Evolutionary conservation across 2,797 vertebrate genomes (phyloP), one percentile per base, ranked within the genome.

Genomic region (Syngnathus rostellatus): DNA sequence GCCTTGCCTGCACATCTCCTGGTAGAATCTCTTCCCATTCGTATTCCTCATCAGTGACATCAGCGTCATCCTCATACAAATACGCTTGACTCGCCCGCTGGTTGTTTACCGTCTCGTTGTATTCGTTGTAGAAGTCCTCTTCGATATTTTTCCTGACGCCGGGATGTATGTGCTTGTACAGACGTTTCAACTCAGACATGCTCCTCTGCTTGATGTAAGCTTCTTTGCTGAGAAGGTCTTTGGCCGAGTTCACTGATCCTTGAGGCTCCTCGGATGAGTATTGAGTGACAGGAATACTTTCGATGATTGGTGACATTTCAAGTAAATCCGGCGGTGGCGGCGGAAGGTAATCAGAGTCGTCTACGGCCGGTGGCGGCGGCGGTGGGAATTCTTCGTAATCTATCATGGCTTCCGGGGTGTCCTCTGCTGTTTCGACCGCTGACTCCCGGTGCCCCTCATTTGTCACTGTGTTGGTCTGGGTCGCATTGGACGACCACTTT

Each of bases 131-230:
- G 66, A 88, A 91, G 74, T 93, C 86, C 82, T 88, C 92, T 80
- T 95, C 88, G 63, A 95, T 89, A 65, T 89, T 88, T 85, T 93
- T 96, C 64, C 92, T 92, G 70, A 96, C 86, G 84, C 93, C 91
- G 6, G 93, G 90, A 73, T 95, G 89, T 70, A 95, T 95, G 72
- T 91, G 83, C 78, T 93, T 96, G 76, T 94, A 94, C 63, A 94
- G 90, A 45, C 89, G 89, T 82, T 93, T 96, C 63, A 94, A 80
- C 86, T 96, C 93, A 68, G 81, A 81, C 69, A 92, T 88, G 71
- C 92, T 91, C 72, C 84, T 92, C 85, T 96, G 92, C 74, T 93
- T 93, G 69, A 83, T 77, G 61, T 92, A 93, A 64, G 90, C 77
- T 57, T 93, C 92, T 90, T 73, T 92, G 73, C 86, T 90, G 9